These are phyloP conservation scores for Conomelus anceps DNA, from an alignment of 2,888 invertebrate species.

Conservation along the genomic window DNA sequence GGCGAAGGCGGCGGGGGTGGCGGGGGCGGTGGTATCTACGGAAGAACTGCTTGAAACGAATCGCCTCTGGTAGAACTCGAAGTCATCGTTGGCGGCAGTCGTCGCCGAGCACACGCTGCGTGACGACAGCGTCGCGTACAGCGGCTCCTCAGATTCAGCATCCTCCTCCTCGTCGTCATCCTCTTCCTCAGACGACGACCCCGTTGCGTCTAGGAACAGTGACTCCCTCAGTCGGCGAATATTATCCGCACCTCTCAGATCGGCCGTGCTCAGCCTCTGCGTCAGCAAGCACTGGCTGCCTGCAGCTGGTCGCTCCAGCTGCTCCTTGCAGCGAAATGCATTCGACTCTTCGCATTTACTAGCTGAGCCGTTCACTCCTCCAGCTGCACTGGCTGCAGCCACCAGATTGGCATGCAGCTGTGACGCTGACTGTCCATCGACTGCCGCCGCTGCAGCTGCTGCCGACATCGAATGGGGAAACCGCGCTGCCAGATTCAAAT, in stretches of 20 bases:
- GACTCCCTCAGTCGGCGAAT: slow-evolving; percentile 29
- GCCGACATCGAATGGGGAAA: slow-evolving; percentile 9
- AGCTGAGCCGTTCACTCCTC: too few species aligned
- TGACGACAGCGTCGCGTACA: slow-evolving; percentile 42
- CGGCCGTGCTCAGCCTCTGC: slow-evolving; percentile 21
- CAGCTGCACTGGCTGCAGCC: not conserved
- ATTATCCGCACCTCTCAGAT: slow-evolving; percentile 24
- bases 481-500: slow-evolving; percentile 9
- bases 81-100: slow-evolving; percentile 57
- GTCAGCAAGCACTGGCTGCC: slow-evolving; percentile 21
- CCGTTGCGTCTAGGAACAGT: slow-evolving; percentile 24
- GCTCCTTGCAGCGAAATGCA: slow-evolving; percentile 14
- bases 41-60: slow-evolving; percentile 21
- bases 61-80: slow-evolving; percentile 47
- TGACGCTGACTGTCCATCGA: not conserved
- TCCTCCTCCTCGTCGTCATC: slow-evolving; percentile 25
- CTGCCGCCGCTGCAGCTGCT: slow-evolving; percentile 9
- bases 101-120: slow-evolving; percentile 52
- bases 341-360: slow-evolving; percentile 20
- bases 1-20: too few species aligned
- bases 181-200: not conserved
- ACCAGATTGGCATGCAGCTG: slow-evolving; percentile 22
- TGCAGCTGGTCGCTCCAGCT: slow-evolving; percentile 7
- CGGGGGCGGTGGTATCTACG: too few species aligned
- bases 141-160: slow-evolving; percentile 41